Evolutionary conservation across 2,113 vertebrate species (phyloP).

Genomic region (Lonchura striata): DNA sequence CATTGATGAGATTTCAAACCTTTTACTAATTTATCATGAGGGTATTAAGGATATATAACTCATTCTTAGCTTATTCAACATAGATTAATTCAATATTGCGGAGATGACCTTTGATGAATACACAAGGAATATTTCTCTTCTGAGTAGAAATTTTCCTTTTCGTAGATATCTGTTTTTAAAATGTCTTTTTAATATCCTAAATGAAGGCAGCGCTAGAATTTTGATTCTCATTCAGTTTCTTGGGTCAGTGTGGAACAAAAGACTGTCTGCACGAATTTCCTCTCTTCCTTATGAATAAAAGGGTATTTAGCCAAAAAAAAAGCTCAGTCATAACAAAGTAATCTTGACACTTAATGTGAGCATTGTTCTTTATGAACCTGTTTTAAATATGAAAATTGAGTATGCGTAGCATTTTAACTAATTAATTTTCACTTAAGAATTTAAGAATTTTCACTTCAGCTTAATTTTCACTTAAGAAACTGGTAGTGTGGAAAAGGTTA

Average conservation of each 20-base stretch:
- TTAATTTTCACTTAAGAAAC: not conserved
- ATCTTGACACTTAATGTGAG: not conserved
- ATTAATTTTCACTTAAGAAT: not conserved
- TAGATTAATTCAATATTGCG: not conserved
- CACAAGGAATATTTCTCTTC: not conserved
- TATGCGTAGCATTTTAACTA: not conserved
- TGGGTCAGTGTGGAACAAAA: not conserved
- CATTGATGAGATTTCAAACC: not conserved
- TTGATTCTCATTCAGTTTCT: not conserved
- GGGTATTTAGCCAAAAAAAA: not conserved
- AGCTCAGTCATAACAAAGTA: not conserved
- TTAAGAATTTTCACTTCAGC: not conserved
- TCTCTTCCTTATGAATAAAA: not conserved
- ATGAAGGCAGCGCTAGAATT: not conserved
- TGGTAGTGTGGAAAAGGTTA: not conserved
- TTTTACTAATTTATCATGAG: not conserved
- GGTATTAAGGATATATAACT: not conserved
- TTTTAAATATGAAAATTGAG: not conserved
- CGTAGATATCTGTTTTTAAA: not conserved
- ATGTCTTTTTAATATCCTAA: not conserved
- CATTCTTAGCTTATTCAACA: not conserved
- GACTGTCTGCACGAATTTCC: not conserved
- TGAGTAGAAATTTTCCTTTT: not conserved
- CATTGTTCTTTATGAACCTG: not conserved
- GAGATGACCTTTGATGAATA: not conserved